Conservation (phyloP, 53 echinoderm and acorn worm genomes). For the Echinometra lucunter region DNA sequence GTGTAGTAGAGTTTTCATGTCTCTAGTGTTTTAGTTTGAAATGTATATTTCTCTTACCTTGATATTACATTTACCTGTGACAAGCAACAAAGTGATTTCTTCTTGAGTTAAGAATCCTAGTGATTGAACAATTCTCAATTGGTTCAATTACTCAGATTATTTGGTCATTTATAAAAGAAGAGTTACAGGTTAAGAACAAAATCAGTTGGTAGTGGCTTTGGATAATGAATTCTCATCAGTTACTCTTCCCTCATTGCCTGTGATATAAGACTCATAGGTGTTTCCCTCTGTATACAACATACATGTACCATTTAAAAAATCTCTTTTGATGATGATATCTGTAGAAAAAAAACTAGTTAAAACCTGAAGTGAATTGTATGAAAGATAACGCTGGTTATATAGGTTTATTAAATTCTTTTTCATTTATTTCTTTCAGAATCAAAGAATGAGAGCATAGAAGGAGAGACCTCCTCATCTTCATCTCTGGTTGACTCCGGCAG, state of each 20-base stretch:
- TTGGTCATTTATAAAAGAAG: neutral
- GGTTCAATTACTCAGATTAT: neutral
- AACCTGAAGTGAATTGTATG: too few relatives aligned
- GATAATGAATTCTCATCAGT: too few relatives aligned
- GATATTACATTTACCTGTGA: neutral
- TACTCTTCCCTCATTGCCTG: too few relatives aligned
- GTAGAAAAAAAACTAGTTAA: too few relatives aligned
- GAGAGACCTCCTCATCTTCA: constrained; percentile 57
- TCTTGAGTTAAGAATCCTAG: neutral
- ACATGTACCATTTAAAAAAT: too few relatives aligned
- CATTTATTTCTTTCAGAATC: constrained; percentile 63
- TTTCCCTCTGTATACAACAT: too few relatives aligned
- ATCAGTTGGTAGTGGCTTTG: neutral
- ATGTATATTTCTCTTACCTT: neutral
- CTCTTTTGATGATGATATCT: too few relatives aligned
- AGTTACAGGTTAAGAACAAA: neutral
- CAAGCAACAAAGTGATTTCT: neutral
- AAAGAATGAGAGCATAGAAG: constrained; percentile 51
- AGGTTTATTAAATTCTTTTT: neutral
- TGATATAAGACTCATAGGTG: too few relatives aligned
- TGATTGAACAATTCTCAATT: neutral
- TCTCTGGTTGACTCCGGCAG: constrained; percentile 77
- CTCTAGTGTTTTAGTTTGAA: neutral
- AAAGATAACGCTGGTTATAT: neutral
- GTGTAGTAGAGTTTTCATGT: neutral